These are phyloP conservation scores for Butorides virescens DNA, from an alignment of 2,113 vertebrate species.

Conservation along the genomic window DNA sequence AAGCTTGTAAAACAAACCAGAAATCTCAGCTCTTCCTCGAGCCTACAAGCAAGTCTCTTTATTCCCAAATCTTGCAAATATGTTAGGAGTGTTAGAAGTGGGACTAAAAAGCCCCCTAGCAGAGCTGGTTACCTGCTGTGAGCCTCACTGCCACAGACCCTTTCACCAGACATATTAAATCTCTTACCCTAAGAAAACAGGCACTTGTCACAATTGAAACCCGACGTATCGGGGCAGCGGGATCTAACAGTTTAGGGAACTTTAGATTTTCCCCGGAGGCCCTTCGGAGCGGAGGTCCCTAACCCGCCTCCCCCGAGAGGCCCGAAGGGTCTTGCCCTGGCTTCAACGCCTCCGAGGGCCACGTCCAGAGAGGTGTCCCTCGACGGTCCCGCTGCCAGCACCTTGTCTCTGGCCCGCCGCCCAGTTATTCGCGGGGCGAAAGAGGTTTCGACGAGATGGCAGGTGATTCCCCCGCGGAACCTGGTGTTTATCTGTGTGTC, in stretches of 20 bases:
- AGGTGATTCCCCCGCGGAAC: not conserved
- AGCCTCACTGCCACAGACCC: constrained; percentile 27
- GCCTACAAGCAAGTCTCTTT: not conserved
- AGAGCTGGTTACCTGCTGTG: constrained; percentile 50
- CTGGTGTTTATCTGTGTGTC: accelerated
- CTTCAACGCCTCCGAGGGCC: not conserved
- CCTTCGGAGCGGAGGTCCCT: not conserved
- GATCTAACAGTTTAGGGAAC: not conserved
- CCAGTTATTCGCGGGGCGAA: not conserved
- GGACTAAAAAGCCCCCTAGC: constrained; percentile 22
- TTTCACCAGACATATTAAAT: constrained; percentile 66
- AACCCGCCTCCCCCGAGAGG: not conserved
- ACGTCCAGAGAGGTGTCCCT: not conserved
- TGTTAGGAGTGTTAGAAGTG: constrained; percentile 29
- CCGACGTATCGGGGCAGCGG: not conserved
- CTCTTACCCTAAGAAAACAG: constrained; percentile 60
- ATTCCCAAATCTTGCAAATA: constrained; percentile 39
- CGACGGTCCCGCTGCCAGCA: accelerated
- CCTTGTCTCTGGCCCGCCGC: not conserved
- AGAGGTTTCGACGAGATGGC: not conserved
- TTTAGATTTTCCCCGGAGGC: not conserved
- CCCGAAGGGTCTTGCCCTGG: not conserved
- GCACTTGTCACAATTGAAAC: constrained; percentile 57
- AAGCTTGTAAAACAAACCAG: constrained; percentile 48
- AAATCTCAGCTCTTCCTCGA: constrained; percentile 32